phyloP scores from a whole-genome alignment of 2,113 vertebrate species.

The Indicator maculatus region DNA sequence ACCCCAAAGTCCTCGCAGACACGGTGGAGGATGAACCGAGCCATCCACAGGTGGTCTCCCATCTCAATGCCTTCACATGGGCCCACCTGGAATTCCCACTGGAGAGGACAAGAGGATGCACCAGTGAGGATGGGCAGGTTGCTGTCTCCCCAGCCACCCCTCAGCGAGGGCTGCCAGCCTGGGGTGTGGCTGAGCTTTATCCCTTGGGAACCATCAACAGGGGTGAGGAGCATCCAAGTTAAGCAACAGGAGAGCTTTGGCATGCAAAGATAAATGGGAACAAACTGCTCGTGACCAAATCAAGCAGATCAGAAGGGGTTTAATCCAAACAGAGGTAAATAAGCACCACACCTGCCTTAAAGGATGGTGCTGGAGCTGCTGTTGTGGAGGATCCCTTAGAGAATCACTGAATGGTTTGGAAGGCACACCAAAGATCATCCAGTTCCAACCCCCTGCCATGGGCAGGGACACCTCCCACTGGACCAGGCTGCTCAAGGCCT shows the following conservation, averaged over 20 bases:
- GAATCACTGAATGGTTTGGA: too few species aligned
- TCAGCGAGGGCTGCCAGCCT: background rate
- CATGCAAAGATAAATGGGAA: background rate
- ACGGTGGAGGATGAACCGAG: conserved; percentile 84
- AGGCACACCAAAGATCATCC: too few species aligned
- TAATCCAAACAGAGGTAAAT: background rate
- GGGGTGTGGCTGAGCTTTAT: background rate
- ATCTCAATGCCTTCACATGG: conserved; percentile 80
- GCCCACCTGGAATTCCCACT: conserved; percentile 86
- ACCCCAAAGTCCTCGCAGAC: conserved; percentile 82
- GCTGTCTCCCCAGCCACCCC: background rate
- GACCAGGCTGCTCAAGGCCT: too few species aligned
- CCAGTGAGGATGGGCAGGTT: background rate
- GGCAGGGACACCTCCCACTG: too few species aligned
- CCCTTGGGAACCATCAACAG: background rate
- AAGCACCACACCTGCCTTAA: rapidly evolving
- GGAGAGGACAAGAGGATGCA: background rate
- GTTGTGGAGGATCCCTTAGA: background rate
- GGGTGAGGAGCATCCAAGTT: background rate
- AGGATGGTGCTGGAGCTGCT: background rate
- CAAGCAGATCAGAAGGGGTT: background rate
- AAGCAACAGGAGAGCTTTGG: background rate
- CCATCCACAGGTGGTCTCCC: conserved; percentile 88
- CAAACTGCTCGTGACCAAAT: background rate
- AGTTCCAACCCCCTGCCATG: too few species aligned